Conservation (phyloP, 2,888 invertebrate species). For the Arrhopalites spinosus region DNA sequence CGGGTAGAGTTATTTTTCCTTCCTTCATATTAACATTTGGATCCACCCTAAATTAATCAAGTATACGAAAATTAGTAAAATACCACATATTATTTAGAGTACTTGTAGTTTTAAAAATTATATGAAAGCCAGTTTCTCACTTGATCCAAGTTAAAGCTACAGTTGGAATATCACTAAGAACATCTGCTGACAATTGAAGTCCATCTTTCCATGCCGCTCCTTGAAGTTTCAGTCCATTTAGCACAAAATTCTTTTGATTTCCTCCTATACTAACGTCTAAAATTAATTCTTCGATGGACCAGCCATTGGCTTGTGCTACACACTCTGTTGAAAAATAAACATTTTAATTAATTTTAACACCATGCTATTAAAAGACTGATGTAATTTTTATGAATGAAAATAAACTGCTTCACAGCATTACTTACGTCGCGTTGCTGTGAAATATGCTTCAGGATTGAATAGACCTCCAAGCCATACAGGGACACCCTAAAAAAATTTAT, state of each 20-base stretch:
- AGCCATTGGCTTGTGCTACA: slow-evolving; percentile 94
- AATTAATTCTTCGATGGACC: slow-evolving; percentile 94
- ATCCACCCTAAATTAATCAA: slow-evolving; percentile 58
- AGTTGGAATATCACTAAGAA: slow-evolving; percentile 90
- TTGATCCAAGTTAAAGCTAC: slow-evolving; percentile 89
- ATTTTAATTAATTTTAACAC: too few species aligned
- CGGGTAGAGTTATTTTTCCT: slow-evolving; percentile 85
- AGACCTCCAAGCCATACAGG: slow-evolving; percentile 97
- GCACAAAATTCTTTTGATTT: slow-evolving; percentile 60
- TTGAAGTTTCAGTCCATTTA: slow-evolving; percentile 88
- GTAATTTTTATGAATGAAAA: too few species aligned
- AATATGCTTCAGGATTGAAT: slow-evolving; percentile 97
- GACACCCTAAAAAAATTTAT: slow-evolving; percentile 69
- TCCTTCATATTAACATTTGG: slow-evolving; percentile 62
- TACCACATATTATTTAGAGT: too few species aligned
- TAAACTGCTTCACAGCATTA: too few species aligned
- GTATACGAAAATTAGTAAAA: too few species aligned
- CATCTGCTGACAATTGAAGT: slow-evolving; percentile 87
- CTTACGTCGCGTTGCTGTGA: slow-evolving; percentile 98
- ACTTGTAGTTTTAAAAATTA: slow-evolving; percentile 3
- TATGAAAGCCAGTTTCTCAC: slow-evolving; percentile 59
- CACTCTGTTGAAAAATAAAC: too few species aligned
- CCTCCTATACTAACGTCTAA: slow-evolving; percentile 69
- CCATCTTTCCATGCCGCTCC: slow-evolving; percentile 93
- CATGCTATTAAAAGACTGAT: too few species aligned